A percentile compares a stretch with the other conserved stretches of the same genome.
Evolutionary conservation across 2,797 vertebrate genomes (phyloP).

Genomic region (Pipistrellus nathusii): DNA sequence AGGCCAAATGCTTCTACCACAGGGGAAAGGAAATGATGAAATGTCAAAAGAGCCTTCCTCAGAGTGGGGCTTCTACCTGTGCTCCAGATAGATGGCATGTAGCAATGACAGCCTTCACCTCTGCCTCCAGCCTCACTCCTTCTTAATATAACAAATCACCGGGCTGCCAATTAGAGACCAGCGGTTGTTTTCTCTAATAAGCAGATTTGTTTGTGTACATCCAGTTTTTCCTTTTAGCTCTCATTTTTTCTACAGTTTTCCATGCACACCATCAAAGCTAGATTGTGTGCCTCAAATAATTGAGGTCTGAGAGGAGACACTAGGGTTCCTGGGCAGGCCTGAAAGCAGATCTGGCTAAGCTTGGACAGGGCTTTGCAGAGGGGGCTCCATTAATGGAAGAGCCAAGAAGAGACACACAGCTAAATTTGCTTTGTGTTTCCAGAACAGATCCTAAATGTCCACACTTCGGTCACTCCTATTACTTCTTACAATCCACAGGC

Average conservation of each 20-base stretch:
- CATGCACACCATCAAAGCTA: slow-evolving; percentile 52
- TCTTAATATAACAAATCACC: not conserved
- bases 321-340: not conserved
- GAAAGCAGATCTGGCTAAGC: slow-evolving; percentile 65
- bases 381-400: not conserved
- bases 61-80: not conserved
- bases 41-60: not conserved
- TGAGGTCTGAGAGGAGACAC: slow-evolving; percentile 51
- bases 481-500: slow-evolving; percentile 29
- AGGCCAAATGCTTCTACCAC: not conserved
- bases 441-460: not conserved
- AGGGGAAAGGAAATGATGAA: not conserved
- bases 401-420: not conserved
- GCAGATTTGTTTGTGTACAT: slow-evolving; percentile 31
- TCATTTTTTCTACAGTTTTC: slow-evolving; percentile 65
- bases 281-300: slow-evolving; percentile 61
- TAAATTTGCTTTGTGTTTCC: not conserved
- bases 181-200: slow-evolving; percentile 59
- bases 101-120: not conserved
- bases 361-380: not conserved
- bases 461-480: not conserved
- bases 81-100: not conserved
- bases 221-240: not conserved
- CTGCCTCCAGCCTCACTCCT: not conserved
- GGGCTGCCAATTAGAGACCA: not conserved